Evolutionary conservation across 2,113 vertebrate genomes (phyloP).

Genomic region (Nanger granti): DNA sequence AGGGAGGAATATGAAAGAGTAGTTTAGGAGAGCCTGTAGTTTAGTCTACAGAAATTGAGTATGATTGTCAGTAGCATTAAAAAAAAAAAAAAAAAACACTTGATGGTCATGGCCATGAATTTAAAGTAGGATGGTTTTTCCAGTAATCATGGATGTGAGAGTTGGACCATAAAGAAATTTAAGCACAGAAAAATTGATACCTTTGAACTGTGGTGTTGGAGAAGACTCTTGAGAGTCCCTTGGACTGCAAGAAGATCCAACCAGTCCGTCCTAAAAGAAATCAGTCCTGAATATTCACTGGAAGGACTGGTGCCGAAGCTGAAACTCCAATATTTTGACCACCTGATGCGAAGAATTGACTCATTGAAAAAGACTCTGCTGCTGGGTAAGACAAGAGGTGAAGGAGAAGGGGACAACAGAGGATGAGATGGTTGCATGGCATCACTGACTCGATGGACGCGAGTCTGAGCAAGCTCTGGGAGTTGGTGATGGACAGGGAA

Average conservation of each 20-base stretch:
- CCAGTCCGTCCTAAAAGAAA: neutral
- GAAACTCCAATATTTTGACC: neutral
- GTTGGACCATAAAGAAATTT: neutral
- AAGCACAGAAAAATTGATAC: fast-evolving
- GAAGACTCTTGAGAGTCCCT: neutral
- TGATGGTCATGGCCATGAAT: neutral
- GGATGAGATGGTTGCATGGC: neutral
- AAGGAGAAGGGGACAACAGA: neutral
- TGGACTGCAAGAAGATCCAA: neutral
- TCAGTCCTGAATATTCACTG: neutral
- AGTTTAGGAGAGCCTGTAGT: neutral
- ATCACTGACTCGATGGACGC: neutral
- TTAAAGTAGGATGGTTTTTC: neutral
- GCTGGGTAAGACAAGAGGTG: neutral
- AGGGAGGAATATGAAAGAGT: neutral
- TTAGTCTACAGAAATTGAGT: neutral
- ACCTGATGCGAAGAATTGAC: neutral
- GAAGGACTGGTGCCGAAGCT: neutral
- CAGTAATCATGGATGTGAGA: neutral
- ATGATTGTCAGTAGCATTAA: neutral
- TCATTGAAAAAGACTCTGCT: neutral
- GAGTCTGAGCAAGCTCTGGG: neutral
- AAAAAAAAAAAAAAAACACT: neutral
- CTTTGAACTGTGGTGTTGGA: neutral
- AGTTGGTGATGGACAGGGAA: neutral